Conservation (phyloP, 2,888 invertebrate species). For the Orchestes rusci region DNA sequence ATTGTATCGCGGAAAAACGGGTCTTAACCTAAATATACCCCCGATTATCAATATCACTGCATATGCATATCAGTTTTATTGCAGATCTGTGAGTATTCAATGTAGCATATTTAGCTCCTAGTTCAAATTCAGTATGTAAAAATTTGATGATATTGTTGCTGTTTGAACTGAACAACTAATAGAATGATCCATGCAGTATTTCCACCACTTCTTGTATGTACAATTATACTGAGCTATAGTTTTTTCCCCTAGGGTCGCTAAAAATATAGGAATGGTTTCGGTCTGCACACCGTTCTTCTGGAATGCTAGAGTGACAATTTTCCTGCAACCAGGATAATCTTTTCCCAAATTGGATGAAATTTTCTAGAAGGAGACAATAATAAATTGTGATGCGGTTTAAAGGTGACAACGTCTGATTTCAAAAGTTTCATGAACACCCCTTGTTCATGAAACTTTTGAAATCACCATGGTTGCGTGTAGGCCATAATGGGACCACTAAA, state of each 20-base stretch:
- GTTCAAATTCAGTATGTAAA: background rate
- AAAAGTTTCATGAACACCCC: background rate
- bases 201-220: constrained; percentile 1
- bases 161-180: too few relatives aligned
- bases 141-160: background rate
- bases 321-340: constrained; percentile 4
- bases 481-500: too few relatives aligned
- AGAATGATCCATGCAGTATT: too few relatives aligned
- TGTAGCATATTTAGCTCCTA: constrained; percentile 1
- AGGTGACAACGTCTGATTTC: background rate
- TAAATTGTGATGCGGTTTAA: background rate
- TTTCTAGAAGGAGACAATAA: background rate
- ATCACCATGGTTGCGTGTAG: too few relatives aligned
- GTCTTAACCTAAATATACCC: constrained; percentile 3
- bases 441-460: too few relatives aligned
- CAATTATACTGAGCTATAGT: constrained; percentile 3
- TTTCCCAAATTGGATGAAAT: too few relatives aligned
- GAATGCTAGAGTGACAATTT: background rate
- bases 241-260: background rate
- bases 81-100: constrained; percentile 7
- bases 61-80: too few relatives aligned
- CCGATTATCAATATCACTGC: too few relatives aligned
- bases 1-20: constrained; percentile 6
- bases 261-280: background rate
- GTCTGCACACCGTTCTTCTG: background rate